A percentile compares a stretch with the other conserved stretches of the same genome.
Conservation (phyloP, 2,113 vertebrate genomes). For the Gambusia affinis region DNA sequence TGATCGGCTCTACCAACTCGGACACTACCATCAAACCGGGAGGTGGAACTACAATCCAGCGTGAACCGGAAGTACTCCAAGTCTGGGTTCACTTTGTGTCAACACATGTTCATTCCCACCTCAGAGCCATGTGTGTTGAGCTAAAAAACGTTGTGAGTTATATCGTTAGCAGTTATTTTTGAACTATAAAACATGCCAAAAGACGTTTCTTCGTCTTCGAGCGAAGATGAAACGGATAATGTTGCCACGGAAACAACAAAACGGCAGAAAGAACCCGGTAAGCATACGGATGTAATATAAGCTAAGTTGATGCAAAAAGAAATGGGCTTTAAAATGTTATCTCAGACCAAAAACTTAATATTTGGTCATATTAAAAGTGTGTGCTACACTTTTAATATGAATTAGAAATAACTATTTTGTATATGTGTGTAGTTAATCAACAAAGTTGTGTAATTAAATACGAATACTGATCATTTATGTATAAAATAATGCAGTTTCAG, state of each 20-base stretch:
- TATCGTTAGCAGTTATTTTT: not conserved
- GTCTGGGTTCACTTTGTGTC: constrained; percentile 36
- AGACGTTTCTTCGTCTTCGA: constrained; percentile 51
- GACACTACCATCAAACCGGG: rapidly evolving
- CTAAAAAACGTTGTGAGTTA: not conserved
- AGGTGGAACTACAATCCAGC: constrained; percentile 50
- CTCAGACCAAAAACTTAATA: no score
- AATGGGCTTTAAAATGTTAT: no score
- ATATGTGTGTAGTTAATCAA: no score
- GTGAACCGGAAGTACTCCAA: constrained; percentile 50
- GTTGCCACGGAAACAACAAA: not conserved
- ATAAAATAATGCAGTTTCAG: no score
- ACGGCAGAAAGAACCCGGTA: constrained; percentile 22
- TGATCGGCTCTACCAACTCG: rapidly evolving
- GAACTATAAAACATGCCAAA: constrained; percentile 41
- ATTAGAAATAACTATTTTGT: not conserved
- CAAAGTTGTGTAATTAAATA: no score
- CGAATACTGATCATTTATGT: no score
- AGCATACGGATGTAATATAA: not conserved
- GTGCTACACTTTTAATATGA: no score
- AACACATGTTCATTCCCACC: constrained; percentile 47
- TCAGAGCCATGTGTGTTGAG: constrained; percentile 16
- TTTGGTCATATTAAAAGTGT: no score
- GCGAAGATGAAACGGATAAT: constrained; percentile 45
- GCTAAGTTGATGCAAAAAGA: not conserved